These are phyloP conservation scores for Tragelaphus eurycerus DNA, from an alignment of 2,797 vertebrate genomes.

Conservation along the genomic window DNA sequence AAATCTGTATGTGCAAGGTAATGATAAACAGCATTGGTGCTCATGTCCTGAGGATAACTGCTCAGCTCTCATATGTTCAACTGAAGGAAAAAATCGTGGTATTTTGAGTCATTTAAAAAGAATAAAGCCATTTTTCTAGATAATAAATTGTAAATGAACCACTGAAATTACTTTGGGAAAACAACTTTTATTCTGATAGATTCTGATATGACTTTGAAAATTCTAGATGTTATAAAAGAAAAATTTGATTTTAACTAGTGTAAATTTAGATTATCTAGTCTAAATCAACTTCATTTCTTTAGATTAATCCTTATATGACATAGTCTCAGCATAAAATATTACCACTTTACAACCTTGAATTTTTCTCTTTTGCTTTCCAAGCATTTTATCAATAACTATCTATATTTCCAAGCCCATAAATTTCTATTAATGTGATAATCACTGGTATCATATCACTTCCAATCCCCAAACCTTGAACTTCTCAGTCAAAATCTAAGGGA, in stretches of 20 bases:
- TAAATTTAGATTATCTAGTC: not conserved
- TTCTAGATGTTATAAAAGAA: conserved; percentile 31
- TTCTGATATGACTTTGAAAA: not conserved
- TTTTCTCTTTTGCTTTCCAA: not conserved
- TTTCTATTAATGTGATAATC: not conserved
- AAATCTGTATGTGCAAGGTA: conserved; percentile 55
- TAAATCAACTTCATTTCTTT: not conserved
- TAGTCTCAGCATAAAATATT: not conserved
- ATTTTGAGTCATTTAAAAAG: conserved; percentile 71
- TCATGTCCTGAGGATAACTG: conserved; percentile 57
- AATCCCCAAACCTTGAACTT: not conserved
- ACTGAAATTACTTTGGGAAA: conserved; percentile 62
- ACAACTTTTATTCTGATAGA: conserved; percentile 18
- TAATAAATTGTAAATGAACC: conserved; percentile 69
- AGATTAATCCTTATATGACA: not conserved
- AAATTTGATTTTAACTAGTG: not conserved
- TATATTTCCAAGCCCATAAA: not conserved
- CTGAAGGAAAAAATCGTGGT: not conserved
- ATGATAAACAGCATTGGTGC: conserved; percentile 69
- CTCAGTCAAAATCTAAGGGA: not conserved
- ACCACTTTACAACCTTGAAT: not conserved
- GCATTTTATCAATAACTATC: not conserved
- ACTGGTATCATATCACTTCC: not conserved
- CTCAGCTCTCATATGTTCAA: conserved; percentile 65
- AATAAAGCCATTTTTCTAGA: conserved; percentile 62